Evolutionary conservation across 2,797 vertebrate species (phyloP).

Genomic region (Coregonus suidteri): DNA sequence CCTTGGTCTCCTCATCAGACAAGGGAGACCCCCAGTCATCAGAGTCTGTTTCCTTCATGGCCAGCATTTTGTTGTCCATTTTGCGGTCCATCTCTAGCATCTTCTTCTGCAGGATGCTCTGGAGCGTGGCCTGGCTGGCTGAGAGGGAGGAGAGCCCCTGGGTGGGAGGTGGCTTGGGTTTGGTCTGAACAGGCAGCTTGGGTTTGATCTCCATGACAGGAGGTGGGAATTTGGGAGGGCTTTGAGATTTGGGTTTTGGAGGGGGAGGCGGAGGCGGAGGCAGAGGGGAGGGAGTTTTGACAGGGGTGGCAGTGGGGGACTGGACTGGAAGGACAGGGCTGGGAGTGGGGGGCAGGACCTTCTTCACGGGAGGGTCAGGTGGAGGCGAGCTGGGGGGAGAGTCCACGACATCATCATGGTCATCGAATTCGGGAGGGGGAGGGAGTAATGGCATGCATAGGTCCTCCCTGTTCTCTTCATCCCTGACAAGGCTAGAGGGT

Average conservation of each 20-base stretch:
- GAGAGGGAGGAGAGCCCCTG: slow-evolving; percentile 50
- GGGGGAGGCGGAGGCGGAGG: slow-evolving; percentile 4
- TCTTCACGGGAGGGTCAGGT: slow-evolving; percentile 62
- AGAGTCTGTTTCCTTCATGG: slow-evolving; percentile 43
- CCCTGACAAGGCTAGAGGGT: slow-evolving; percentile 14
- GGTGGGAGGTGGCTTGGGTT: slow-evolving; percentile 31
- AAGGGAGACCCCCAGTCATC: slow-evolving; percentile 73
- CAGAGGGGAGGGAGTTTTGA: neutral
- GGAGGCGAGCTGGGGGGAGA: slow-evolving; percentile 58
- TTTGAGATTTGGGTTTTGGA: slow-evolving; percentile 20
- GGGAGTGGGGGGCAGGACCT: slow-evolving; percentile 14
- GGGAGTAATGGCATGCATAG: slow-evolving; percentile 64
- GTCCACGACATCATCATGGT: slow-evolving; percentile 53
- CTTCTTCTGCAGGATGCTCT: slow-evolving; percentile 81
- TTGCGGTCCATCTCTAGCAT: slow-evolving; percentile 81
- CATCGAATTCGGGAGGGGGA: slow-evolving; percentile 78
- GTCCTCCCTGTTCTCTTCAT: slow-evolving; percentile 37
- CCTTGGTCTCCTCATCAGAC: slow-evolving; percentile 57
- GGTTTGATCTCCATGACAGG: slow-evolving; percentile 38
- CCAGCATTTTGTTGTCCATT: slow-evolving; percentile 69
- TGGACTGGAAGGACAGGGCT: slow-evolving; percentile 4
- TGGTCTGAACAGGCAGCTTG: slow-evolving; percentile 45
- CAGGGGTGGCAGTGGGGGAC: neutral
- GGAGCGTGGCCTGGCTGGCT: slow-evolving; percentile 72
- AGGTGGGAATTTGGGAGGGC: slow-evolving; percentile 45